Conservation (phyloP, 2,113 vertebrate species). For the Nothoprocta perdicaria region DNA sequence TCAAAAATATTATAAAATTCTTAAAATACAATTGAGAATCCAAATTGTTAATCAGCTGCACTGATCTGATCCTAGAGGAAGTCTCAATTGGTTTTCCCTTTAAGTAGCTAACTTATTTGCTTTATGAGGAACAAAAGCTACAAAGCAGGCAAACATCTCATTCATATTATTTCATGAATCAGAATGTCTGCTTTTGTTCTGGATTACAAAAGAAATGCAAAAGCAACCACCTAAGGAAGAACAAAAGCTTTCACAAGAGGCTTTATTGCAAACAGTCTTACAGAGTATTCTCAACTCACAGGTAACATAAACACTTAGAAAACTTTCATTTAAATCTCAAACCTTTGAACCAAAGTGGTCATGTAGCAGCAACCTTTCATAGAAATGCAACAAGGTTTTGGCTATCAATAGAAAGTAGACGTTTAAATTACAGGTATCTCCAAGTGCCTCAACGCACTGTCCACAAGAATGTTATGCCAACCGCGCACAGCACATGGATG, state of each 20-base stretch:
- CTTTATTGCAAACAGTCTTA: constrained; percentile 85
- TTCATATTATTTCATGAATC: background rate
- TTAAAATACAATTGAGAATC: background rate
- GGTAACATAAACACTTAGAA: constrained; percentile 79
- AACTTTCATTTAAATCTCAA: constrained; percentile 75
- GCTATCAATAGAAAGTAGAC: constrained; percentile 59
- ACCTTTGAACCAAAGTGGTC: constrained; percentile 50
- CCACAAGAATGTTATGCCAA: background rate
- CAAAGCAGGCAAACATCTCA: background rate
- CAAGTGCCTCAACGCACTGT: constrained; percentile 42
- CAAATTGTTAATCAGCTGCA: background rate
- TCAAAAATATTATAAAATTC: background rate
- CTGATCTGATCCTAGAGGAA: background rate
- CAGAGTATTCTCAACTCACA: constrained; percentile 72
- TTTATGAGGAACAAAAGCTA: background rate
- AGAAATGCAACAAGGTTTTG: background rate
- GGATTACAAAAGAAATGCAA: background rate
- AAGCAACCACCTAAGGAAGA: background rate
- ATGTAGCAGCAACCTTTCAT: constrained; percentile 19
- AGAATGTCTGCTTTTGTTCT: background rate
- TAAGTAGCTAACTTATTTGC: background rate
- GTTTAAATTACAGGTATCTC: constrained; percentile 59
- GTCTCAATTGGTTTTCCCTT: background rate
- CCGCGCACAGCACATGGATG: rapidly evolving
- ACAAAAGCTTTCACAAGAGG: constrained; percentile 60